Percentiles rank a stretch among this genome's conserved stretches.
Evolutionary conservation across 2,888 invertebrate genomes (phyloP).

Genomic region (Epistrophe grossulariae): DNA sequence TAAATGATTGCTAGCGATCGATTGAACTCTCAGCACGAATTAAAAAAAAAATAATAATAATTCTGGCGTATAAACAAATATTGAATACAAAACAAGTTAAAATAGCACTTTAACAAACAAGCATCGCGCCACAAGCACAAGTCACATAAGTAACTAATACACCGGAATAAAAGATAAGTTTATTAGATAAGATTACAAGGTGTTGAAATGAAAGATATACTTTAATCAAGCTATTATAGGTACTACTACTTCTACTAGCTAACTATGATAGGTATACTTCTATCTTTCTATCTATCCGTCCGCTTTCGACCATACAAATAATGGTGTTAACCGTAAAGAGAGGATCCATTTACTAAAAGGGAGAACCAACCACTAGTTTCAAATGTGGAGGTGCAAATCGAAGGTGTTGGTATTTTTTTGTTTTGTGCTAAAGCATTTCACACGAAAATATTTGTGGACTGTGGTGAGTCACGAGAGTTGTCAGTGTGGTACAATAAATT

Average conservation of each 20-base stretch:
- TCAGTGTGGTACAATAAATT: constrained; percentile 5
- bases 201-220: constrained; percentile 57
- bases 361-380: constrained; percentile 24
- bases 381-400: neutral
- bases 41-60: neutral
- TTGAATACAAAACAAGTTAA: constrained; percentile 4
- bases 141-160: constrained; percentile 55
- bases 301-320: constrained; percentile 45
- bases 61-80: constrained; percentile 17
- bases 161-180: constrained; percentile 61
- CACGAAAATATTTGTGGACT: neutral
- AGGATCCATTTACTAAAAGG: constrained; percentile 51
- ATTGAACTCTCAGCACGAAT: constrained; percentile 17
- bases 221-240: neutral
- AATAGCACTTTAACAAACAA: constrained; percentile 39
- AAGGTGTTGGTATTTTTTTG: neutral
- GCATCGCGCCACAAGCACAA: constrained; percentile 39
- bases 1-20: constrained; percentile 7
- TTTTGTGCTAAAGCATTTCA: constrained; percentile 5
- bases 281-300: constrained; percentile 24
- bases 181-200: constrained; percentile 73
- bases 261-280: neutral
- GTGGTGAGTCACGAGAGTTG: constrained; percentile 19
- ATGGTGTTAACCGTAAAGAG: constrained; percentile 49
- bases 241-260: too few species aligned